Percentiles rank a stretch among this genome's conserved stretches.
phyloP scores from a whole-genome alignment of 2,888 invertebrate genomes.

The Drosophila tanythrix region DNA sequence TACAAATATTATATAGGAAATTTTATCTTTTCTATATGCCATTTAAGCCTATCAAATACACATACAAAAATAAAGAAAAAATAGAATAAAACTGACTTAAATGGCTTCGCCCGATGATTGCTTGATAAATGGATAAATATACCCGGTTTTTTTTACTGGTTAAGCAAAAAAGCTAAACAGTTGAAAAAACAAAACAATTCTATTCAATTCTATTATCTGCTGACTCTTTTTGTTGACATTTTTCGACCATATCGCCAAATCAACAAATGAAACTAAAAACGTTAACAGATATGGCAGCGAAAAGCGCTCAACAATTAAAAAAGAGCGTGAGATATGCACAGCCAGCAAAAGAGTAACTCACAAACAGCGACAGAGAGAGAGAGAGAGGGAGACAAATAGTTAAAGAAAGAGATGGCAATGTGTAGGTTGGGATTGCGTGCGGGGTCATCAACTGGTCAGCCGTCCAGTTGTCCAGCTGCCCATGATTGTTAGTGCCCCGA shows the following conservation, averaged over 20 bases:
- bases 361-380: background rate
- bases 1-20: background rate
- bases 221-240: slow-evolving; percentile 63
- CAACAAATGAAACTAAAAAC: slow-evolving; percentile 46
- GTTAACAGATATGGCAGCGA: slow-evolving; percentile 47
- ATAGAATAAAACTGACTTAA: background rate
- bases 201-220: slow-evolving; percentile 68
- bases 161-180: slow-evolving; percentile 30
- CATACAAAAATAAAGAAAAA: background rate
- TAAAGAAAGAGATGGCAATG: background rate
- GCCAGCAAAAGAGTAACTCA: slow-evolving; percentile 3
- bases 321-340: slow-evolving; percentile 53
- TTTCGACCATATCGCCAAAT: slow-evolving; percentile 47
- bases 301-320: slow-evolving; percentile 53
- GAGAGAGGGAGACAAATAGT: slow-evolving; percentile 4
- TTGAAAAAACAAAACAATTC: slow-evolving; percentile 45
- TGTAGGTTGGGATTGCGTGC: slow-evolving; percentile 40
- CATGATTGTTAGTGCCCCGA: slow-evolving; percentile 2
- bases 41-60: background rate
- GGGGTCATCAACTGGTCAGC: slow-evolving; percentile 56
- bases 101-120: background rate
- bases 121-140: slow-evolving; percentile 9
- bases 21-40: background rate
- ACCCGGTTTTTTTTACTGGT: slow-evolving; percentile 12
- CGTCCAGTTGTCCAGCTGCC: slow-evolving; percentile 5